A percentile compares a stretch with the other conserved stretches of the same genome.
Conservation (phyloP, 2,888 invertebrate genomes). For the Drosophila borealis region DNA sequence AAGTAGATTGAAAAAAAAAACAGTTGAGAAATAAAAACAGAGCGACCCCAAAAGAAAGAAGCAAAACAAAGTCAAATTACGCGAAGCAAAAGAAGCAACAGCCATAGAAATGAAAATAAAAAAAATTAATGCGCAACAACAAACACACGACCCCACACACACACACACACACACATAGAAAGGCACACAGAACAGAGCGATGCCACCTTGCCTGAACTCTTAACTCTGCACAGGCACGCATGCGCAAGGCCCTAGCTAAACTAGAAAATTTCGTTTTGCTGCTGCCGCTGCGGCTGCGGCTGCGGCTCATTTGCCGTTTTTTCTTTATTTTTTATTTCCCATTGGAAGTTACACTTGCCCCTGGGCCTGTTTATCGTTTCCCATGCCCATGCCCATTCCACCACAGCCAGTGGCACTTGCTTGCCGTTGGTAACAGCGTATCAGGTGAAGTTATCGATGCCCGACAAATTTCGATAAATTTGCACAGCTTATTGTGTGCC, state of each 20-base stretch:
- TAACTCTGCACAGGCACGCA: conserved; percentile 42
- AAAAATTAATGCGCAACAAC: conserved; percentile 2
- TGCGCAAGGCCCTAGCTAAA: conserved; percentile 28
- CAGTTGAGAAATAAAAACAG: conserved; percentile 26
- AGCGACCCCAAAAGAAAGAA: conserved; percentile 50
- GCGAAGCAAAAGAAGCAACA: conserved; percentile 26
- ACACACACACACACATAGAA: conserved; percentile 1
- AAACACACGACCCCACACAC: not conserved
- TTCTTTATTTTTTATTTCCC: conserved; percentile 5
- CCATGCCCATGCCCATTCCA: not conserved
- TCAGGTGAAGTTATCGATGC: not conserved
- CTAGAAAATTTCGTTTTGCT: conserved; percentile 17
- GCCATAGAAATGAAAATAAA: conserved; percentile 9
- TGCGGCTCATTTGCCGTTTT: conserved; percentile 16
- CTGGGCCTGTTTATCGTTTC: not conserved
- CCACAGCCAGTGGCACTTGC: not conserved
- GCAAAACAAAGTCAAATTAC: conserved; percentile 56
- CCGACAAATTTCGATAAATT: conserved; percentile 12
- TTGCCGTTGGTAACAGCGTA: not conserved
- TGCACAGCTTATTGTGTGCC: too few species aligned
- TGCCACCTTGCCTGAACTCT: conserved; percentile 48
- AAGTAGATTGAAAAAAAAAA: conserved; percentile 6
- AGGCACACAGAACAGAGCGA: conserved; percentile 4
- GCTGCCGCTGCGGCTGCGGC: not conserved
- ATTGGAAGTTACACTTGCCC: conserved; percentile 16